Conservation (phyloP, 2,113 vertebrate species). For the Loxodonta africana region DNA sequence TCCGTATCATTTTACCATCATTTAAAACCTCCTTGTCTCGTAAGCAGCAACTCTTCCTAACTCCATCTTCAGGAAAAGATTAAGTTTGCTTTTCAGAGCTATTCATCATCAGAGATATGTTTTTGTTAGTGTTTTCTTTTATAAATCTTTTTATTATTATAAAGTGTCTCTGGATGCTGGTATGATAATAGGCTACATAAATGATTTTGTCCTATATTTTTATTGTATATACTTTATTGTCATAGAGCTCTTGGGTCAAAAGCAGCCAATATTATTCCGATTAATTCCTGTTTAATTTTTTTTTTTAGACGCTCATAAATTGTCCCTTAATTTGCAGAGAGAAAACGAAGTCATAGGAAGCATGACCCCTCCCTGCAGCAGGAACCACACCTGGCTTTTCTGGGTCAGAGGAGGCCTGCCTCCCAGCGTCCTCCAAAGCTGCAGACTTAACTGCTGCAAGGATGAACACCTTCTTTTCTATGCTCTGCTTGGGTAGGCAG, state of each 20-base stretch:
- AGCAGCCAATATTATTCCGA: constrained; percentile 86
- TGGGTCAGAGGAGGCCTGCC: background rate
- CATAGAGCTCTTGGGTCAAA: constrained; percentile 86
- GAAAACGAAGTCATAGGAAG: constrained; percentile 78
- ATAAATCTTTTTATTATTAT: constrained; percentile 86
- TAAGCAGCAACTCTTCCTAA: constrained; percentile 17
- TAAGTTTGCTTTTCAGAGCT: constrained; percentile 79
- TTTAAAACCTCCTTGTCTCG: constrained; percentile 75
- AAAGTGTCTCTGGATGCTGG: constrained; percentile 84
- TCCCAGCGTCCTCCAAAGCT: constrained; percentile 44
- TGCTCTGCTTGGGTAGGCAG: constrained; percentile 18
- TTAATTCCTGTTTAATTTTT: constrained; percentile 84
- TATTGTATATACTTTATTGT: constrained; percentile 86
- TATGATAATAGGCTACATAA: constrained; percentile 84
- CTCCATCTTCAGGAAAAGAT: constrained; percentile 75
- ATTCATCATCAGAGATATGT: constrained; percentile 78
- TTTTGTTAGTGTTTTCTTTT: constrained; percentile 83
- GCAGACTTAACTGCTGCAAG: background rate
- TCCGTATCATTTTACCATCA: constrained; percentile 70
- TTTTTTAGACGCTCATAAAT: constrained; percentile 86
- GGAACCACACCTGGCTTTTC: constrained; percentile 56
- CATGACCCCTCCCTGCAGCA: constrained; percentile 73
- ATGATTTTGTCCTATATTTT: constrained; percentile 87
- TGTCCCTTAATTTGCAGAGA: constrained; percentile 86
- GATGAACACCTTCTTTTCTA: constrained; percentile 34